Evolutionary conservation across 2,113 vertebrate genomes (phyloP).

Genomic region (Clarias magur): DNA sequence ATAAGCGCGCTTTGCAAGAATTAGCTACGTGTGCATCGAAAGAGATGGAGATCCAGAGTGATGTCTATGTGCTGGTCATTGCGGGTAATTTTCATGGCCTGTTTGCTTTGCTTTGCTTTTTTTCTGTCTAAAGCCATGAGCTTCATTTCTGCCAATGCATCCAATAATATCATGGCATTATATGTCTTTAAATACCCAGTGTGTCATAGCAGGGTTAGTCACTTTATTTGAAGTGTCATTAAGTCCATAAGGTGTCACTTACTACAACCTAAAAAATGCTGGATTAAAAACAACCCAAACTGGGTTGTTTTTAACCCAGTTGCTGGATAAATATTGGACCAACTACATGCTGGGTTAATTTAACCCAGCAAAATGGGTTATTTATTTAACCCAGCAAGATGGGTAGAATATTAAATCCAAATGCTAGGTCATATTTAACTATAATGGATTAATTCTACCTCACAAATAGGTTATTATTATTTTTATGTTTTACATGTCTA

Average conservation of each 20-base stretch:
- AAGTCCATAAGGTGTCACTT: background rate
- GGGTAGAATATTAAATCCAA: too few relatives aligned
- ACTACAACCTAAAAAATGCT: too few relatives aligned
- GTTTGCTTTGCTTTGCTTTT: constrained; percentile 28
- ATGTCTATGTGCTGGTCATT: constrained; percentile 8
- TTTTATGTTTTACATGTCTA: too few relatives aligned
- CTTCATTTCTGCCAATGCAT: constrained; percentile 30
- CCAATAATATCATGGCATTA: constrained; percentile 35
- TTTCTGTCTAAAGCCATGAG: background rate
- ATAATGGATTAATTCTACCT: too few relatives aligned
- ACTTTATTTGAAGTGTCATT: constrained; percentile 46
- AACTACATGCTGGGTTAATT: too few relatives aligned
- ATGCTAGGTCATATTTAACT: too few relatives aligned
- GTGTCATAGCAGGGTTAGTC: constrained; percentile 35
- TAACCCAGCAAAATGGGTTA: too few relatives aligned
- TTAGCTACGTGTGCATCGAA: background rate
- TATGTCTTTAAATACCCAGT: background rate
- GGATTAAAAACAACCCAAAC: too few relatives aligned
- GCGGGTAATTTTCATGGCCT: constrained; percentile 29
- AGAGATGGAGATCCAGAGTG: constrained; percentile 5
- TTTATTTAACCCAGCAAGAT: too few relatives aligned
- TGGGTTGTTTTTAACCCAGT: too few relatives aligned
- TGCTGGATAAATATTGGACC: too few relatives aligned
- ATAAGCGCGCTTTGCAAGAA: background rate
- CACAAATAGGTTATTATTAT: too few relatives aligned